Base-by-base conservation (phyloP, 2,888 invertebrate genomes). In the Kuschelorhynchus macadamiae region DNA sequence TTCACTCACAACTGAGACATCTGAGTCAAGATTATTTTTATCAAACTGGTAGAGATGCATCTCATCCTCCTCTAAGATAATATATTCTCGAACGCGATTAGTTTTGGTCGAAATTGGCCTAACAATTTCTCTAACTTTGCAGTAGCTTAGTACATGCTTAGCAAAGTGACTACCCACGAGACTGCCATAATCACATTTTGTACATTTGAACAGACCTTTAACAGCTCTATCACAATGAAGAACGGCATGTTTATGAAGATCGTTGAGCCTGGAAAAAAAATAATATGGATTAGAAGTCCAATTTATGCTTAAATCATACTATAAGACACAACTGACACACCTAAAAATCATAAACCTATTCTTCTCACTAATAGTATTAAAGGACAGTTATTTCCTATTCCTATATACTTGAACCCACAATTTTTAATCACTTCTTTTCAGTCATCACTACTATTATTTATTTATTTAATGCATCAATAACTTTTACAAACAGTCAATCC, bases 201-300 rank as follows among this genome's bases (percentile, higher is more conserved):
- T 49, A 33, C 77, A 77, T 56, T 77, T 77, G 25, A 73, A 75
- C 25, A 72, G 59, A 0, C 72, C 75, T 5, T 68, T 50, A 5
- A 72, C 50, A 17, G 68, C 47, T 42, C 71, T 69, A 44, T 77
- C 77, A 39, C 74, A 71, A 53, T 77, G 77, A 9, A 75, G 60
- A 12, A 75, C 53, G 56, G 73, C 74, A 49, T 77, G 77, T 32
- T 75, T 76, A 33, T 76, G 72, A 12, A 77, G 60, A 63, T 75
- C 76, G 46, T 76, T 76, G 17, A 57, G 44, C 39, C 68, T 67
- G 21, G 16, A 66, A 50, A 9, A 46, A 53, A 53, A 17, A 39
- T 3, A 33, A 47, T 32, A 2, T 30, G 4, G 9, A 16, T 50
- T 32, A 33, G 7, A 18, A 18, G 20, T 18, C 30, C 9, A 30